Conservation (phyloP, 2,888 invertebrate genomes). For the Andrena dorsata region DNA sequence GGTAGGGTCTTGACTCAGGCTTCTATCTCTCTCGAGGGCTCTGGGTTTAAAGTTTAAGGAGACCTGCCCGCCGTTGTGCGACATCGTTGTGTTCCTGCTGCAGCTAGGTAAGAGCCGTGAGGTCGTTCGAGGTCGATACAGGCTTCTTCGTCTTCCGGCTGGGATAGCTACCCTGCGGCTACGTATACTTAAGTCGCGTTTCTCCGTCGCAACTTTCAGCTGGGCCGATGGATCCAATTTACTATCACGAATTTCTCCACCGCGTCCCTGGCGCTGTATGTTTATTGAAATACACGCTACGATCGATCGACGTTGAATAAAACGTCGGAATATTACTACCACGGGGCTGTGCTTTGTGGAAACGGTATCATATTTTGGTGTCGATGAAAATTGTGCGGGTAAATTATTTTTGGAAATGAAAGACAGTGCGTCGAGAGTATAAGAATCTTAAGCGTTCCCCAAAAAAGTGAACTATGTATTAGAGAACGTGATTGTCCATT, state of each 20-base stretch:
- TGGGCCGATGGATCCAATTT: slow-evolving; percentile 19
- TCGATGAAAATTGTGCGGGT: no score
- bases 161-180: slow-evolving; percentile 26
- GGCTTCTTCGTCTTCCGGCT: slow-evolving; percentile 48
- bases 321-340: background rate
- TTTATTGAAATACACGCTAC: background rate
- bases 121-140: slow-evolving; percentile 59
- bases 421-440: no score
- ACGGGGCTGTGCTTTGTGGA: background rate
- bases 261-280: background rate
- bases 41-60: slow-evolving; percentile 67
- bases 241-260: background rate
- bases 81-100: slow-evolving; percentile 38
- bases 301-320: background rate
- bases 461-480: no score
- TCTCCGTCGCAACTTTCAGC: slow-evolving; percentile 34
- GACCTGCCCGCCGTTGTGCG: slow-evolving; percentile 40
- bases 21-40: slow-evolving; percentile 39
- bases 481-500: no score
- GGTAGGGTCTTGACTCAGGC: slow-evolving; percentile 45
- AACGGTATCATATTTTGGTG: background rate
- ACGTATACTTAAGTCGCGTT: slow-evolving; percentile 23
- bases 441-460: no score
- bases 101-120: slow-evolving; percentile 28
- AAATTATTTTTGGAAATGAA: no score